Evolutionary conservation across 2,888 invertebrate species (phyloP).

Genomic region (Meloe dianella): DNA sequence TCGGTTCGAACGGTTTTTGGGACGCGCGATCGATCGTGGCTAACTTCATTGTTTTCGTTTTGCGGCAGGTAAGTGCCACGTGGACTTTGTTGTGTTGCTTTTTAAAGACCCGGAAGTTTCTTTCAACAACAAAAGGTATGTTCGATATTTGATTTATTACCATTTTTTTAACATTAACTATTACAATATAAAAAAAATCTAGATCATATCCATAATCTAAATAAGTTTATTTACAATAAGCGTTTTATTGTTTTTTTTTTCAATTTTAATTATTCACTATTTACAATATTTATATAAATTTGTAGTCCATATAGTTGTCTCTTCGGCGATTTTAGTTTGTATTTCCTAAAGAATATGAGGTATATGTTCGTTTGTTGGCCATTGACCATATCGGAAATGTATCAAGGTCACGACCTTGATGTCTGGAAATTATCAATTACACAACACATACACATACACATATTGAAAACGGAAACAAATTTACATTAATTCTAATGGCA

Average conservation of each 20-base stretch:
- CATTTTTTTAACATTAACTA: conserved; percentile 14
- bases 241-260: conserved; percentile 10
- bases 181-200: not conserved
- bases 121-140: not conserved
- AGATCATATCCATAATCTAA: not conserved
- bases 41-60: conserved; percentile 30
- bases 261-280: not conserved
- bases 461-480: not conserved
- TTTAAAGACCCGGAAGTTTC: not conserved
- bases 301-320: conserved; percentile 1
- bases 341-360: conserved; percentile 1
- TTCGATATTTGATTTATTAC: conserved; percentile 7
- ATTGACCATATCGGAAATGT: conserved; percentile 4
- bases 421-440: not conserved
- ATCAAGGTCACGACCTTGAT: not conserved
- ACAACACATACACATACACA: not conserved
- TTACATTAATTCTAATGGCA: not conserved
- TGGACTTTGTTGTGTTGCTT: not conserved
- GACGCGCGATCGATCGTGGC: not conserved
- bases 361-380: conserved; percentile 5
- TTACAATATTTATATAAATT: conserved; percentile 4
- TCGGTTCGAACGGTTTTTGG: too few relatives aligned
- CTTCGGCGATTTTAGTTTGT: not conserved
- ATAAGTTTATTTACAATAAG: conserved; percentile 6
- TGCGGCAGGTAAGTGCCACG: not conserved